Percentiles rank a stretch among this genome's conserved stretches.
phyloP scores from a whole-genome alignment of 2,797 vertebrate species.

The Gambelia wislizenii region DNA sequence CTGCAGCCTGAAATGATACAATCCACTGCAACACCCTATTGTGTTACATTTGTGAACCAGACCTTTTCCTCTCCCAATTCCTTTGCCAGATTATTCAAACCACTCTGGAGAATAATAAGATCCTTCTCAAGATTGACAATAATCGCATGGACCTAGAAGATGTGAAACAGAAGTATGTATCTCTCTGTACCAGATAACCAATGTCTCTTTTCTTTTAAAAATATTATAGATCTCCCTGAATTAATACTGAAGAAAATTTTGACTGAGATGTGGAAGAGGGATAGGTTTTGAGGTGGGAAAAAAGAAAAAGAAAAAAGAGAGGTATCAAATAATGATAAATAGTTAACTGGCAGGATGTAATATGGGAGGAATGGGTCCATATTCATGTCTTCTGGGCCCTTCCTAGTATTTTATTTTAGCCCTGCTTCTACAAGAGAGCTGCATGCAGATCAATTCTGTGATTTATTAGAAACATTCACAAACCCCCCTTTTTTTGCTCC shows the following conservation, averaged over 20 bases:
- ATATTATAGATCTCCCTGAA: neutral
- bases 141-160: constrained; percentile 85
- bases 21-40: neutral
- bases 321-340: too few relatives aligned
- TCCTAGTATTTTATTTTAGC: neutral
- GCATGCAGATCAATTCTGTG: neutral
- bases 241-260: neutral
- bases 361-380: neutral
- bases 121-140: constrained; percentile 87
- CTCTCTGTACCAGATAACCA: neutral
- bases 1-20: neutral
- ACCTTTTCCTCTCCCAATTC: neutral
- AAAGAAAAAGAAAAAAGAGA: neutral
- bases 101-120: constrained; percentile 83
- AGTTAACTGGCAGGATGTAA: neutral
- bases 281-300: too few relatives aligned
- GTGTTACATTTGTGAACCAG: neutral
- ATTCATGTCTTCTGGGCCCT: neutral
- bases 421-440: neutral
- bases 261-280: neutral
- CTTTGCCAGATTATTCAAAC: constrained; percentile 81
- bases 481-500: neutral
- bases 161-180: constrained; percentile 87
- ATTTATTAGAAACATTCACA: neutral
- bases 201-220: neutral